Evolutionary conservation across 2,113 vertebrate species (phyloP).

Genomic region (Promerops cafer): DNA sequence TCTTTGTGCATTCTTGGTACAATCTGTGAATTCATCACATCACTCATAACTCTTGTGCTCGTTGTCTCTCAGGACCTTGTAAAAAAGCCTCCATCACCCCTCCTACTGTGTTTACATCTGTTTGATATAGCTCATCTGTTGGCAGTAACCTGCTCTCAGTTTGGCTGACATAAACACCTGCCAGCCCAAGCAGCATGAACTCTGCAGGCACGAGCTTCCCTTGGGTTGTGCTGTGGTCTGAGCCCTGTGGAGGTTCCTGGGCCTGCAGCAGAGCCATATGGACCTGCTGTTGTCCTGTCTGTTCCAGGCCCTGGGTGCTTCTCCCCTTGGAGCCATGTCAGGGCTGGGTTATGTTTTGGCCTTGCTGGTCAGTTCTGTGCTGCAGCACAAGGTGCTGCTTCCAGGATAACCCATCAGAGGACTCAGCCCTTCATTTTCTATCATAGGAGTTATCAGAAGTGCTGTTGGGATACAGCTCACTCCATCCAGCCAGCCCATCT

Average conservation of each 20-base stretch:
- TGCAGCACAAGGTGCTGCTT: neutral
- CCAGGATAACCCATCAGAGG: neutral
- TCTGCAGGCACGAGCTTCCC: neutral
- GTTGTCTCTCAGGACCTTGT: neutral
- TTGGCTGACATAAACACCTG: neutral
- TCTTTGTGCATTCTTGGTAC: neutral
- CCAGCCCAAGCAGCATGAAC: neutral
- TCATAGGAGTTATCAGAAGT: neutral
- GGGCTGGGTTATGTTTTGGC: neutral
- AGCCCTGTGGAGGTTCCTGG: neutral
- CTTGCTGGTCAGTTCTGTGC: neutral
- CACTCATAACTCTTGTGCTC: neutral
- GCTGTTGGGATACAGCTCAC: neutral
- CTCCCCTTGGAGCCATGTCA: neutral
- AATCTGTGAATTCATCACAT: neutral
- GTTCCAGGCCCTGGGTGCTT: neutral
- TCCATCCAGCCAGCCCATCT: neutral
- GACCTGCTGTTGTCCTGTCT: neutral
- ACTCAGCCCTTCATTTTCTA: neutral
- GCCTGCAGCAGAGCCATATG: neutral
- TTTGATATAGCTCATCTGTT: neutral
- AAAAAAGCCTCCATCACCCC: neutral
- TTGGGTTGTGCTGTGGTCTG: neutral
- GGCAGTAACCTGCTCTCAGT: neutral
- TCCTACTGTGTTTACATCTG: conserved; percentile 31